These are phyloP conservation scores for Paradisaea rubra DNA, from an alignment of 2,113 vertebrate genomes.

Conservation along the genomic window DNA sequence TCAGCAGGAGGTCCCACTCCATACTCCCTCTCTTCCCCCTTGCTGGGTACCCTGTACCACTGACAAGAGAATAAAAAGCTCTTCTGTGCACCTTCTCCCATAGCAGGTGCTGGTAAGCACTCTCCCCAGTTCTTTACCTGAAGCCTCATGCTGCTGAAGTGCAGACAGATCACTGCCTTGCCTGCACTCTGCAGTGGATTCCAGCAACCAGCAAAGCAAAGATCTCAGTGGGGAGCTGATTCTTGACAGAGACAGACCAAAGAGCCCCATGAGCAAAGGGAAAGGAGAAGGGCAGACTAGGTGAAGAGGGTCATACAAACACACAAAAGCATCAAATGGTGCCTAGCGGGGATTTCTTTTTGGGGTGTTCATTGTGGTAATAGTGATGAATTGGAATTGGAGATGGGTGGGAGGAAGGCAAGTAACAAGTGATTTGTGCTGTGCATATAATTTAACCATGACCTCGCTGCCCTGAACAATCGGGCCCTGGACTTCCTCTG, in stretches of 20 bases:
- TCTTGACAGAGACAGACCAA: not conserved
- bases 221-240: not conserved
- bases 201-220: not conserved
- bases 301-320: not conserved
- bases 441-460: not conserved
- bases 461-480: not conserved
- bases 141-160: not conserved
- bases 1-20: not conserved
- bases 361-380: rapidly evolving
- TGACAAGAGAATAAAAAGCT: not conserved
- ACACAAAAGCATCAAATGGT: not conserved
- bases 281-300: not conserved
- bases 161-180: not conserved
- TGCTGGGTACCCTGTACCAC: not conserved
- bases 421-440: not conserved
- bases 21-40: not conserved
- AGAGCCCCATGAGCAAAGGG: not conserved
- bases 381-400: not conserved
- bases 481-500: not conserved
- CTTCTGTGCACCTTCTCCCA: not conserved
- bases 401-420: not conserved
- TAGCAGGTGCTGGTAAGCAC: not conserved
- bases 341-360: not conserved
- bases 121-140: not conserved
- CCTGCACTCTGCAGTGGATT: not conserved